Base-by-base conservation (phyloP, 2,888 invertebrate genomes). In the Polyommatus iphigenia region DNA sequence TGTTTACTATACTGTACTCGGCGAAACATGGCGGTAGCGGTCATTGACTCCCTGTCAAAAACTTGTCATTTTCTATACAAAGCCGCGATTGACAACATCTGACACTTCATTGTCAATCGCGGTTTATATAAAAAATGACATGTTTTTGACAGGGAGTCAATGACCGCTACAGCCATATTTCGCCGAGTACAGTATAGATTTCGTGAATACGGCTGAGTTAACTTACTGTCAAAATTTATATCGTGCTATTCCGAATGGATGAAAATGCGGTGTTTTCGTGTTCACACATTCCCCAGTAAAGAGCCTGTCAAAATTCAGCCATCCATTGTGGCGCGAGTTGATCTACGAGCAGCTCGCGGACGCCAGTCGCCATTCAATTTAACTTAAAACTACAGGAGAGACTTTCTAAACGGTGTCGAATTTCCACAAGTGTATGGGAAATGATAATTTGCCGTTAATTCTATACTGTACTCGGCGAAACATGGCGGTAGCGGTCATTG, bases 291-390 rank as follows among this genome's bases (percentile, higher is more conserved):
- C 67, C 20, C 71, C 81, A 78, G 78, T 80, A 79, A 78, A 81
- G 80, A 78, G 77, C 81, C 79, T 79, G 79, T 81, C 80, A 81
- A 80, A 81, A 81, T 81, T 80, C 80, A 81, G 78, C 76, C 79
- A 80, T 79, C 78, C 78, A 77, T 76, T 79, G 76, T 80, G 79
- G 76, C 78, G 76, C 78, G 76, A 78, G 76, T 20, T 59, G 59
- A 59, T 59, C 7, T 59, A 59, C 20, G 59, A 59, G 8, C 20
- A 46, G 46, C 46, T 46, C 46, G 59, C 8, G 54, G 54, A 46
- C 8, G 57, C 7, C 57, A n/a, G 50, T 13, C 50, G 50, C 50
- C 57, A 57, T 59, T 59, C 59, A 59, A 59, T 20, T 59, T 59
- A 7, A 7, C 57, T 57, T n/a, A 57, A 59, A 59, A 59, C 59